Conservation (phyloP, 2,113 vertebrate species). For the Calidris pugnax region DNA sequence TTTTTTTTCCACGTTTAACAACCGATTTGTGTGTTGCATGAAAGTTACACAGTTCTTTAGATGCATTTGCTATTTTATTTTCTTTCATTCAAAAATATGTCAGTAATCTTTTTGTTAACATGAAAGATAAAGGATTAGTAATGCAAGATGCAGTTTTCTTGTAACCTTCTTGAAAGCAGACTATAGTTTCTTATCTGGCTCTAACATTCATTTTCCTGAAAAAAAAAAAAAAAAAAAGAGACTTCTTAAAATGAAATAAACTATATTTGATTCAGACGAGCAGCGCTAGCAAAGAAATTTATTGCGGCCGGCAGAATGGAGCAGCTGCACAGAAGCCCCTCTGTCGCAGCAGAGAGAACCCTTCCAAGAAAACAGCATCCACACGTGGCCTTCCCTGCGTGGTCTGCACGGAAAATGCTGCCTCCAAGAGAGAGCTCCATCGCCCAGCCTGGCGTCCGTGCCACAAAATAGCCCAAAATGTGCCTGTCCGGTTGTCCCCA, state of each 20-base stretch:
- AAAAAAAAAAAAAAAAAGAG: slow-evolving; percentile 52
- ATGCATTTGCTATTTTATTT: slow-evolving; percentile 82
- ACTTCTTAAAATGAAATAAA: slow-evolving; percentile 81
- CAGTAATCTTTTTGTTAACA: slow-evolving; percentile 88
- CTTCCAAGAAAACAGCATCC: not conserved
- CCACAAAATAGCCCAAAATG: not conserved
- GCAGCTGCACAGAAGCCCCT: slow-evolving; percentile 45
- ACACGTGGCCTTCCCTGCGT: too few relatives aligned
- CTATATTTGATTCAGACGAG: slow-evolving; percentile 74
- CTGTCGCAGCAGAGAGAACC: not conserved
- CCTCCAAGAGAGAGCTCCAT: not conserved
- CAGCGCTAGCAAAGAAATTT: slow-evolving; percentile 55
- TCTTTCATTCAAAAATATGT: slow-evolving; percentile 84
- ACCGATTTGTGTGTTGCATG: slow-evolving; percentile 78
- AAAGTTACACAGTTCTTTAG: slow-evolving; percentile 81
- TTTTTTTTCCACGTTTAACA: slow-evolving; percentile 65
- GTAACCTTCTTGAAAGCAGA: slow-evolving; percentile 85
- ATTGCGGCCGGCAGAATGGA: slow-evolving; percentile 60
- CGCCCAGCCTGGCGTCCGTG: not conserved
- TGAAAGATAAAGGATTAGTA: slow-evolving; percentile 87
- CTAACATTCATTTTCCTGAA: slow-evolving; percentile 82
- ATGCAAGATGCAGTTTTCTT: slow-evolving; percentile 86
- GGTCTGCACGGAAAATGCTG: slow-evolving; percentile 24
- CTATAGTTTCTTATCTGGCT: slow-evolving; percentile 85
- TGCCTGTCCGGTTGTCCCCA: not conserved